Evolutionary conservation across 2,888 invertebrate genomes (phyloP), one percentile per base, ranked within the genome.

Genomic region (Cryptus armator): DNA sequence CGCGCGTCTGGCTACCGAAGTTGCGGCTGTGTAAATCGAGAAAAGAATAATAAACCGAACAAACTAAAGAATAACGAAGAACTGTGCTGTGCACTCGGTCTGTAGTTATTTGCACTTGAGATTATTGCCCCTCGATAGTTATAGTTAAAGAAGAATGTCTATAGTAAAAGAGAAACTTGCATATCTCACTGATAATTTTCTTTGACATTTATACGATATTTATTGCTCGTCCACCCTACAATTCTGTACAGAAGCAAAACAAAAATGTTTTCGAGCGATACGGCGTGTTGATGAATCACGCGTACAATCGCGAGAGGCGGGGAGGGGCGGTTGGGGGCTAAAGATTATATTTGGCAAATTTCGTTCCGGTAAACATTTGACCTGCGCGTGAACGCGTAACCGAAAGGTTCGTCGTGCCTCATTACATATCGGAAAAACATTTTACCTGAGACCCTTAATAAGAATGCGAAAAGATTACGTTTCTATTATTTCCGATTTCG

Each of bases 281-380:
- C n/a, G 51, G n/a, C 32, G 37, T 48, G 37, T 48, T n/a, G 64
- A n/a, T 84, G 84, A 80, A 62, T 84, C 84, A 80, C 48, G 24
- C 5, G 16, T 16, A 44, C 46, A n/a, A 12, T 56, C 74, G 67
- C 48, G 48, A 56, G 74, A 46, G 46, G 66, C 56, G 7, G 12
- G 9, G 43, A 71, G 19, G 12, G 12, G 24, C 29, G 29, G 62
- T 62, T 32, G 12, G 12, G 37, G 5, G 16, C 29, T 53, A 70
- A 75, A 62, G 75, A 46, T 80, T 37, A 46, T 46, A 5, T 51
- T 51, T 59, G 12, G 72, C 32, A 43, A 44, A 46, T 75, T 68
- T 70, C 53, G 32, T 44, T 76, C 70, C 76, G 66, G 84, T 86
- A 84, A 84, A 84, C 86, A 84, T 53, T 81, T 83, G 64, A 86